phyloP scores from a whole-genome alignment of 2,797 vertebrate genomes.

The Notamacropus eugenii region DNA sequence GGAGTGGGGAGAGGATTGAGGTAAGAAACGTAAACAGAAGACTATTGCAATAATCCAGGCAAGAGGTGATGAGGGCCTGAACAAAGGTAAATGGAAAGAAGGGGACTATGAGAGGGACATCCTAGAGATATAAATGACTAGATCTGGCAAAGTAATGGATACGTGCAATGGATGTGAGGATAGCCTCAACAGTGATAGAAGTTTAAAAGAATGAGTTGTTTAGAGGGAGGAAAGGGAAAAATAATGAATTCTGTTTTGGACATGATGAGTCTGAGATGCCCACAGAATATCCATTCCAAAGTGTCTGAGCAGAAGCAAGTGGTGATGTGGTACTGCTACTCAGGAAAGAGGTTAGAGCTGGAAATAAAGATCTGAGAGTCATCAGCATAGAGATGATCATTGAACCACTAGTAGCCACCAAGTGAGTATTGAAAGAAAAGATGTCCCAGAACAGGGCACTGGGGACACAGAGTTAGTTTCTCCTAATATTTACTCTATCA shows the following conservation, averaged over 20 bases:
- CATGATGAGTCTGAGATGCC: neutral
- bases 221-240: neutral
- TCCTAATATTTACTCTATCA: neutral
- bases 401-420: neutral
- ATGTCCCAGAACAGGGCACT: neutral
- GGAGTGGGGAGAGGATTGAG: too few relatives aligned
- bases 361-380: neutral
- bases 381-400: neutral
- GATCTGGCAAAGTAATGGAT: neutral
- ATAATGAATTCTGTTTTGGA: neutral
- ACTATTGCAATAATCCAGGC: too few relatives aligned
- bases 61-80: too few relatives aligned
- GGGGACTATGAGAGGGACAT: neutral
- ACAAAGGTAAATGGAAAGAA: neutral
- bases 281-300: neutral
- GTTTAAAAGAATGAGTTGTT: neutral
- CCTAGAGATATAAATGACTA: neutral
- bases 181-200: neutral
- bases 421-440: neutral
- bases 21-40: too few relatives aligned
- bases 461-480: neutral
- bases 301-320: neutral
- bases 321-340: neutral
- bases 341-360: neutral
- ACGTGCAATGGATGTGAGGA: neutral